Evolutionary conservation across 2,113 vertebrate species (phyloP).

Genomic region (Procavia capensis): DNA sequence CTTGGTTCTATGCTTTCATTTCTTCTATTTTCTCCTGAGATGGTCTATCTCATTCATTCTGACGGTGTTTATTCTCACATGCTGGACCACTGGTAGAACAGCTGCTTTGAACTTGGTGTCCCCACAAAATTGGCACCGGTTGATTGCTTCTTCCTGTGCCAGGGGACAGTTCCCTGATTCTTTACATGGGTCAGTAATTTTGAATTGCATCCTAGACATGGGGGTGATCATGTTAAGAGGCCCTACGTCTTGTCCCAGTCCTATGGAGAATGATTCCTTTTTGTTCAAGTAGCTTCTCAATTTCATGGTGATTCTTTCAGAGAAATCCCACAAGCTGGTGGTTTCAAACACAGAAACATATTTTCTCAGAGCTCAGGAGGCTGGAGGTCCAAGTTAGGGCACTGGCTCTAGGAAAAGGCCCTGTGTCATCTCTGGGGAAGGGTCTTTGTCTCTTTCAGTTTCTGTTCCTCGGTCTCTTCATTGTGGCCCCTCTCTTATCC

Average conservation of each 20-base stretch:
- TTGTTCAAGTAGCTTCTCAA: background rate
- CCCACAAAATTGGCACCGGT: background rate
- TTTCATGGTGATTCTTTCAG: background rate
- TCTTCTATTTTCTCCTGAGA: background rate
- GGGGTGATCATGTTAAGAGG: background rate
- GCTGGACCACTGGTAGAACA: background rate
- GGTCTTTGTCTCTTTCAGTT: background rate
- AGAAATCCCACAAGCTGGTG: background rate
- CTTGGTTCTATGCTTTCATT: background rate
- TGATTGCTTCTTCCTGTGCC: background rate
- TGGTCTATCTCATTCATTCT: background rate
- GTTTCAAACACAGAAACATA: background rate
- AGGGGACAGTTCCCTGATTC: background rate
- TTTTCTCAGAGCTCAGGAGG: background rate
- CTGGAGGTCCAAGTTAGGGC: background rate
- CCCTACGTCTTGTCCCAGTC: background rate
- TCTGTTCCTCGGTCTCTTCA: background rate
- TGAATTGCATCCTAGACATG: background rate
- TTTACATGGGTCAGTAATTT: background rate
- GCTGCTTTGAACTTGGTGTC: background rate
- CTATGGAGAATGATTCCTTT: background rate
- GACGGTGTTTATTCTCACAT: background rate
- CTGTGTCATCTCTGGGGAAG: background rate
- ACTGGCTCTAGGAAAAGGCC: background rate
- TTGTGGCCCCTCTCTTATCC: background rate